Percentiles rank a stretch among this genome's conserved stretches.
Evolutionary conservation across 2,113 vertebrate genomes (phyloP).

Genomic region (Himantopus leucocephalus): DNA sequence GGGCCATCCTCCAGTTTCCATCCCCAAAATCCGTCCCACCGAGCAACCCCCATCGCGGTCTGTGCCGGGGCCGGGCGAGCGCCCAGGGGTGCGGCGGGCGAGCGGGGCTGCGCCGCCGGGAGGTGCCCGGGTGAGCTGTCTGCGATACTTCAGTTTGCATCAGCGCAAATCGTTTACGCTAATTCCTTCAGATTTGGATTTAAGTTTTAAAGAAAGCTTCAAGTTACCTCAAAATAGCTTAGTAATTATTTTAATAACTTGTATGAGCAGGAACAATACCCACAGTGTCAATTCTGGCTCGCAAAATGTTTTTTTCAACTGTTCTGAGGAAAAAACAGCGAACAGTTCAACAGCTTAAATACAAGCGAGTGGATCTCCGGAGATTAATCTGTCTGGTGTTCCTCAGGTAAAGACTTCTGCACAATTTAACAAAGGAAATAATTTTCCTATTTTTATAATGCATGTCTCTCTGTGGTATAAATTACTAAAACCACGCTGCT

Average conservation of each 20-base stretch:
- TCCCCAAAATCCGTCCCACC: background rate
- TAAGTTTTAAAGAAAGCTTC: conserved; percentile 69
- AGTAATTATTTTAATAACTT: conserved; percentile 67
- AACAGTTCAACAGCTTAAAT: conserved; percentile 59
- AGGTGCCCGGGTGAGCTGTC: background rate
- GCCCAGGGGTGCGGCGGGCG: accelerated
- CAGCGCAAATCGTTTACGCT: background rate
- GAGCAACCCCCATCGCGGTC: accelerated
- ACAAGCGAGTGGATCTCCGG: conserved; percentile 54
- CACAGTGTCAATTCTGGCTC: conserved; percentile 58
- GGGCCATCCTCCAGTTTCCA: background rate
- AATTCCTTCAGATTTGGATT: conserved; percentile 47
- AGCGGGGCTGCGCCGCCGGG: accelerated
- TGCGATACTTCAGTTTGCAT: background rate
- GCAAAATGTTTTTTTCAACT: conserved; percentile 48
- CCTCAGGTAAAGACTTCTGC: conserved; percentile 55
- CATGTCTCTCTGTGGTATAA: conserved; percentile 52
- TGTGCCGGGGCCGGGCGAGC: accelerated
- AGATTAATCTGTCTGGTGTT: conserved; percentile 55
- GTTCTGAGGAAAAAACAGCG: conserved; percentile 49
- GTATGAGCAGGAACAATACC: conserved; percentile 64
- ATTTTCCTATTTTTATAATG: conserved; percentile 62
- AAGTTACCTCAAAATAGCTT: conserved; percentile 64
- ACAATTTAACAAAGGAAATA: conserved; percentile 60
- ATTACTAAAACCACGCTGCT: conserved; percentile 58